These are phyloP conservation scores for Pogoniulus pusillus DNA, from an alignment of 2,797 vertebrate genomes.

Conservation along the genomic window DNA sequence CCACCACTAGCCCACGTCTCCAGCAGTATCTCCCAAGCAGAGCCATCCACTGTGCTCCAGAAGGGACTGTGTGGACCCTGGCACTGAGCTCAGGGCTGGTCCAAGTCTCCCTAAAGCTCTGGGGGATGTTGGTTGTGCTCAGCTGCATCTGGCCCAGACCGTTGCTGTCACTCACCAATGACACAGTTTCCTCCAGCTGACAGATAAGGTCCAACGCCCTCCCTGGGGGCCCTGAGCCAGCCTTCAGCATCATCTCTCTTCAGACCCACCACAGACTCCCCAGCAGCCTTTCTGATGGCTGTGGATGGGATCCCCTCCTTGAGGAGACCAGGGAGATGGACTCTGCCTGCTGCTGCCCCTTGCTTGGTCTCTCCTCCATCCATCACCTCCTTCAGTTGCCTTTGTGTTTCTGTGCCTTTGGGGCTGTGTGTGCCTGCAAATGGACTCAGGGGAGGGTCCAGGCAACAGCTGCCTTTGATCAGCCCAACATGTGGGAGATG, in stretches of 20 bases:
- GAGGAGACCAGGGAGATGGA: neutral
- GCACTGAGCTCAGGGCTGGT: fast-evolving
- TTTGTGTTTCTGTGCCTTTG: conserved; percentile 8
- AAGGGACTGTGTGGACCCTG: neutral
- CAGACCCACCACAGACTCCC: neutral
- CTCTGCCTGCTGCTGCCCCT: neutral
- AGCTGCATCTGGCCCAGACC: neutral
- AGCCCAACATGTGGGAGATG: conserved; percentile 76
- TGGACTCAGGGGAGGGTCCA: conserved; percentile 63
- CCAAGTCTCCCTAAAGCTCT: neutral
- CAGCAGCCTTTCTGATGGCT: neutral
- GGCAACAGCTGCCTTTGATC: conserved; percentile 83
- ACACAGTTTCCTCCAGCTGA: neutral
- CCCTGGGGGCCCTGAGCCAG: neutral
- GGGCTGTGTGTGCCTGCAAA: neutral
- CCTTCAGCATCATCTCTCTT: neutral
- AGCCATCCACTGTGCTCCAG: neutral
- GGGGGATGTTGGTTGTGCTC: neutral
- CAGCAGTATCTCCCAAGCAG: neutral
- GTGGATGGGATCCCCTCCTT: neutral
- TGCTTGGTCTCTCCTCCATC: neutral
- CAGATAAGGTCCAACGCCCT: neutral
- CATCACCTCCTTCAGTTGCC: neutral
- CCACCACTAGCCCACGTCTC: fast-evolving
- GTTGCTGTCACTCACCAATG: neutral